A percentile compares a stretch with the other conserved stretches of the same genome.
These are phyloP conservation scores for Cylas formicarius DNA, from an alignment of 1,140 invertebrate species.

Conservation along the genomic window DNA sequence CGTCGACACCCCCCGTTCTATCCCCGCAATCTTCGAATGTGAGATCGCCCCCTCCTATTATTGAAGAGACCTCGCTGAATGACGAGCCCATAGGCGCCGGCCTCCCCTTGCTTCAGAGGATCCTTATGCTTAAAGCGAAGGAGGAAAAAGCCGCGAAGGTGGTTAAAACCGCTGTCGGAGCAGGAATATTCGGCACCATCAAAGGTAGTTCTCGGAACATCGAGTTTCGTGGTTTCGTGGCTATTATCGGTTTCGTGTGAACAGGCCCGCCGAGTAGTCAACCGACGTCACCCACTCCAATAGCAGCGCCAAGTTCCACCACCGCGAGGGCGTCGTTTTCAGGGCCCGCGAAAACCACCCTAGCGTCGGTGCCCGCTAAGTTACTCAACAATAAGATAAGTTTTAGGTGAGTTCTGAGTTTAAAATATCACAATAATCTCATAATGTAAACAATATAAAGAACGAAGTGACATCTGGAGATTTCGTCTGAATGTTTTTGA, in stretches of 20 bases:
- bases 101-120: conserved; percentile 68
- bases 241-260: background rate
- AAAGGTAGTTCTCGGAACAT: conserved; percentile 10
- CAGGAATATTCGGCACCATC: conserved; percentile 17
- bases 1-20: conserved; percentile 40
- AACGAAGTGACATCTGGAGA: too few relatives aligned
- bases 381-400: conserved; percentile 27
- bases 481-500: too few relatives aligned
- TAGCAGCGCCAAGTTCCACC: conserved; percentile 1
- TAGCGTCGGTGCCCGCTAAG: conserved; percentile 23
- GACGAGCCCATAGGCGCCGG: conserved; percentile 59
- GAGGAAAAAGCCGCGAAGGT: conserved; percentile 54
- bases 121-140: conserved; percentile 72
- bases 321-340: conserved; percentile 24
- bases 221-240: background rate
- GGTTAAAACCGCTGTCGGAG: conserved; percentile 19
- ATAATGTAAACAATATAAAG: too few relatives aligned
- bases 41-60: conserved; percentile 38
- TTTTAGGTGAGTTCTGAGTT: conserved; percentile 28
- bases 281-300: conserved; percentile 25
- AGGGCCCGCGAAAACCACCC: conserved; percentile 23
- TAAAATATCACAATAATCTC: too few relatives aligned
- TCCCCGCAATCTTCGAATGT: conserved; percentile 43
- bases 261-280: conserved; percentile 24
- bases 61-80: conserved; percentile 43